Evolutionary conservation across 1,140 invertebrate genomes (phyloP), one percentile per base, ranked within the genome.

Genomic region (Armadillidium nasatum): DNA sequence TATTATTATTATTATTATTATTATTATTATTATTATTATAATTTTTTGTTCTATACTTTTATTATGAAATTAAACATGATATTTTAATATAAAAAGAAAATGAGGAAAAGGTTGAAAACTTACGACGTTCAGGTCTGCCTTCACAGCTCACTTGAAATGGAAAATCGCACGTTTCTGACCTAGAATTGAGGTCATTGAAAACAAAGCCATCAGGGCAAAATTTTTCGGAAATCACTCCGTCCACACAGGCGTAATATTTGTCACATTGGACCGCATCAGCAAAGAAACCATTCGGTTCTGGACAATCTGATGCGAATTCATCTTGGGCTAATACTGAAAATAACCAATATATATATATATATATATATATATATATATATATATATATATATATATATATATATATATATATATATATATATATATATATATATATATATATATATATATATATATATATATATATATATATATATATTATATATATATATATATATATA

Each of bases 121-220:
- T 89, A 95, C 93, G 94, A 74, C 95, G 86, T 86, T 94, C 91
- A 22, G 90, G 89, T 80, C 93, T 89, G 82, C 93, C 92, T 66
- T 91, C 91, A 82, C 93, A 96, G 83, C 95, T 93, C 10, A 94
- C 92, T 81, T 69, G 60, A 69, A 74, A 74, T n/a, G 78, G 94
- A 83, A 94, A 92, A 85, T 95, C 93, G 83, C 93, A 95, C 84
- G 94, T 94, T 87, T 94, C 94, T 82, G 92, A 87, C 85, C 93
- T 92, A 78, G 91, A 88, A 85, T 92, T 94, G 74, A 89, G 83
- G 0, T 90, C 91, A 86, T 94, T 92, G 85, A 94, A 95, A 21
- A 94, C 93, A 15, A 94, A 87, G 77, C 93, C 93, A 83, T 95
- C 93, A 6, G 92, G 91, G 83, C 93, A 95, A 0, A 93, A 86